Percentiles rank a stretch among this genome's conserved stretches.
Conservation (phyloP, 2,888 invertebrate genomes). For the Tiphia femorata region DNA sequence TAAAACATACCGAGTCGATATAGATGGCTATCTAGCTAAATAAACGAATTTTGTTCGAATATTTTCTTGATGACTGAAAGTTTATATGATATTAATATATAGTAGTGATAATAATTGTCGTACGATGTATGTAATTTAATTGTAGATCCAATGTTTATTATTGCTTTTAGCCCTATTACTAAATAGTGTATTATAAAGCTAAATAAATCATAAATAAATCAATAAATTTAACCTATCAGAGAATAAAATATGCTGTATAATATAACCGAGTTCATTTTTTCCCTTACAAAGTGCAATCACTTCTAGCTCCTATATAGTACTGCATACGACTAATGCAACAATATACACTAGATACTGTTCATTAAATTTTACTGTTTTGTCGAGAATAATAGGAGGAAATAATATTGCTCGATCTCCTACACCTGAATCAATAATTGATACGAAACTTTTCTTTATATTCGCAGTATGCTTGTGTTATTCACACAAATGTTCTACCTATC, state of each 20-base stretch:
- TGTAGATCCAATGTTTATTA: conserved; percentile 65
- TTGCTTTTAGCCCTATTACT: conserved; percentile 63
- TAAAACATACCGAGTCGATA: conserved; percentile 47
- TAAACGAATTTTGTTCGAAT: conserved; percentile 56
- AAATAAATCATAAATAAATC: conserved; percentile 61
- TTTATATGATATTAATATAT: conserved; percentile 51
- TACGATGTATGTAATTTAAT: conserved; percentile 56
- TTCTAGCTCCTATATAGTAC: no score
- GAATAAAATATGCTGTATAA: conserved; percentile 22
- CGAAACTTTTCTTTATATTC: no score
- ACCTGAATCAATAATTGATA: no score
- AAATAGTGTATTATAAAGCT: conserved; percentile 58
- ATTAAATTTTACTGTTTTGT: no score
- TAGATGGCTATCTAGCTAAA: conserved; percentile 46
- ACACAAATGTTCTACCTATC: no score
- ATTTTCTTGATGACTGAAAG: conserved; percentile 65
- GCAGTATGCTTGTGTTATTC: no score
- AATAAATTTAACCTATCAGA: conserved; percentile 52
- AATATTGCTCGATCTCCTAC: no score
- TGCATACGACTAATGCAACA: no score
- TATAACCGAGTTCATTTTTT: no score
- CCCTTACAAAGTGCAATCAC: no score
- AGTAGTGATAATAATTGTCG: conserved; percentile 49
- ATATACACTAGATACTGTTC: no score
- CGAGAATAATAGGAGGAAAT: no score